Evolutionary conservation across 1,140 invertebrate species (phyloP), one percentile per base, ranked within the genome.

Genomic region (Glossosoma conforme): DNA sequence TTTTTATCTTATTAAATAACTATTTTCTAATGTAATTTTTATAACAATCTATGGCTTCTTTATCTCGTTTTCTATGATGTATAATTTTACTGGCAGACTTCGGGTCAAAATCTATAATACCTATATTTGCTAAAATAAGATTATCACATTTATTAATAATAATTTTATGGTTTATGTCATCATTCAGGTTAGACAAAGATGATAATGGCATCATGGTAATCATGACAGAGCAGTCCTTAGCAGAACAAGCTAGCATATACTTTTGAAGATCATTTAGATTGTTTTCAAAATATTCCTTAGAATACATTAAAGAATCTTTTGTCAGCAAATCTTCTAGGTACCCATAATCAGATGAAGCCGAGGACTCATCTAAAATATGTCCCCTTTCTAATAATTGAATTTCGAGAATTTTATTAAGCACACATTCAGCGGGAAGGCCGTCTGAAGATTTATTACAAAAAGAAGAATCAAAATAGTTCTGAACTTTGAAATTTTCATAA

Each of bases 191-290:
- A 41, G 62, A 53, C 17, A 46, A 44, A 45, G 53, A 47, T 25
- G 20, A 25, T 28, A 65, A 22, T n/a, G 56, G 41, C 17, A 67
- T 58, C 32, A 72, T 66, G 18, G 64, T 61, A 36, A 75, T 67
- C 73, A 75, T 75, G 6, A 74, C 62, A 5, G 73, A 75, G 46
- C 70, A 72, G 43, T 75, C 72, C 59, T 68, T 72, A 13, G 65
- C 67, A 8, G 71, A 54, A 35, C 69, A 66, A 19, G 70, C 68
- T 60, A 75, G 65, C 15, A 72, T 40, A 44, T 60, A 60, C 36
- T 58, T 58, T 36, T 58, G 55, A 9, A 60, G 13, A 17, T 35
- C 22, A 22, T 36, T 22, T n/a, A 28, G 28, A 11, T 46, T 45
- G 15, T 24, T 45, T 20, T 33, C 22, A 30, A 32, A 45, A 14